Percentiles rank a stretch among this genome's conserved stretches.
phyloP scores from a whole-genome alignment of 2,888 invertebrate genomes.

The Lymantria monacha region DNA sequence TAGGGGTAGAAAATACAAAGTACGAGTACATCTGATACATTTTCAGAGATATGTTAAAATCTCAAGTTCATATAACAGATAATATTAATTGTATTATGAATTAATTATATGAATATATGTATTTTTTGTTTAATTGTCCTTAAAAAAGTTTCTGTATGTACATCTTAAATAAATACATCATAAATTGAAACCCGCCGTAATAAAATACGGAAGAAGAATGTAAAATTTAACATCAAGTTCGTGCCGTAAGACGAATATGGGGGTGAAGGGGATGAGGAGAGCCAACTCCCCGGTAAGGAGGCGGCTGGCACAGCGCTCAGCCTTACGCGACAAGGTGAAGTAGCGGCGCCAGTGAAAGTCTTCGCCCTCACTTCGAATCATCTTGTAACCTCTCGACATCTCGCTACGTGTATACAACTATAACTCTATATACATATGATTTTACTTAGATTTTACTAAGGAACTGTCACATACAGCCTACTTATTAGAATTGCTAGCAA shows the following conservation, averaged over 20 bases:
- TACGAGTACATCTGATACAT: no score
- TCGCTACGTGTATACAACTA: constrained; percentile 2
- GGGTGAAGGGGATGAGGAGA: constrained; percentile 13
- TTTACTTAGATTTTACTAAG: not conserved
- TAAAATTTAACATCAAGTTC: constrained; percentile 40
- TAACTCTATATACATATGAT: not conserved
- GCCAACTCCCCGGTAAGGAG: constrained; percentile 13
- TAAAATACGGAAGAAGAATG: constrained; percentile 30
- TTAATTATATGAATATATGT: no score
- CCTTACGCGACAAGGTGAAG: constrained; percentile 64
- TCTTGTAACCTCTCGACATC: constrained; percentile 27
- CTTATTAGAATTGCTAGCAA: no score
- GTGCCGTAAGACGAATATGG: constrained; percentile 23
- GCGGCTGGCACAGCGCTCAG: constrained; percentile 64
- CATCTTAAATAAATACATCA: no score
- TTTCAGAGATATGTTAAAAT: no score
- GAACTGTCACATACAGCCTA: no score
- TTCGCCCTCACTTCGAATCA: constrained; percentile 33
- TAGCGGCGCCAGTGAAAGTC: constrained; percentile 75
- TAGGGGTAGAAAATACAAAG: no score
- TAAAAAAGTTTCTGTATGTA: no score
- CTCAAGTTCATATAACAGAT: no score
- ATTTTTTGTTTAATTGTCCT: no score
- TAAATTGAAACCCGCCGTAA: constrained; percentile 9
- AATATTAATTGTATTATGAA: no score